Base-by-base conservation (phyloP, 2,888 invertebrate genomes). In the Pachliopta kotzebuea region DNA sequence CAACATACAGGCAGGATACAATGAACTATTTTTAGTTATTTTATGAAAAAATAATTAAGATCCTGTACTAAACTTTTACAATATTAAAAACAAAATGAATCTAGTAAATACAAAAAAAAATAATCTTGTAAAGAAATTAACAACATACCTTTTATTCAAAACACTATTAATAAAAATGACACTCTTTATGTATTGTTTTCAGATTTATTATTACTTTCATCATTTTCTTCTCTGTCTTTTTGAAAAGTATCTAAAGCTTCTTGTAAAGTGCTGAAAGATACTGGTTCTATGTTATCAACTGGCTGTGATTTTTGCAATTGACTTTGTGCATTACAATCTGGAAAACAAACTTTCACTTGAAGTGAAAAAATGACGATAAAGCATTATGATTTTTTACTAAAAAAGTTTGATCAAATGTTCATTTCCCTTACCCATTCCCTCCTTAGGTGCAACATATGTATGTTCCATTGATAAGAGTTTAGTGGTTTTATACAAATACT, bases 381-480 rank as follows among this genome's bases (percentile, higher is more conserved):
- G 8, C n/a, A 45, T 45, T 45, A n/a, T n/a, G 2, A 45, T 45
- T 45, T 45, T n/a, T 45, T n/a, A 45, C n/a, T 2, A 18, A 45
- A 42, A 45, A n/a, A 45, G 1, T 11, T 6, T n/a, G 21, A 52
- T 21, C n/a, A n/a, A n/a, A n/a, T n/a, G n/a, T n/a, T n/a, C n/a
- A n/a, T n/a, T n/a, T n/a, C 7, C 1, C 50, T 14, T 71, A 83
- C 84, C 82, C 76, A 66, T 74, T 23, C 80, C 84, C 69, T 85
- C 83, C 71, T 85, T 90, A 52, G 84, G 83, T 64, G 86, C 92
- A 1, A 95, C 90, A 83, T 95, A 95, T 14, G 95, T 93, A 79
- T 95, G 92, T 75, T 95, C 93, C 88, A 96, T 93, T 76, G 90
- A 93, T 6, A 96, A 78, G 26, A 93, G 75, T 86, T 96, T 96